A percentile compares a stretch with the other conserved stretches of the same genome.
These are phyloP conservation scores for Opisthograptis luteolata DNA, from an alignment of 2,888 invertebrate genomes.

Conservation along the genomic window DNA sequence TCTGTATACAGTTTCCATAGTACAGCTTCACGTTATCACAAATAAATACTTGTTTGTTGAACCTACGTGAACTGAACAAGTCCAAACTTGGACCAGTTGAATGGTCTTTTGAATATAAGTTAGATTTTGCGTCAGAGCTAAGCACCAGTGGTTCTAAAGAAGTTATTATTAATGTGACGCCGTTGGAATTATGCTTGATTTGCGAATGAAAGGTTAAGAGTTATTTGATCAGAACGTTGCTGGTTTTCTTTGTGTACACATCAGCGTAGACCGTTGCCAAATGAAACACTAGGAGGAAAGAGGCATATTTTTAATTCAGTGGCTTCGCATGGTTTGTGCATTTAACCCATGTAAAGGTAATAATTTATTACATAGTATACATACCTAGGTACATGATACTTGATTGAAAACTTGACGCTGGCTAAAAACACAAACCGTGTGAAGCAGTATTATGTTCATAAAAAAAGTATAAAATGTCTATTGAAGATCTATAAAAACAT, in stretches of 20 bases:
- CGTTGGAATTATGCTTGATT: not conserved
- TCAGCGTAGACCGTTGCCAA: no score
- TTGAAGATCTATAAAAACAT: constrained; percentile 6
- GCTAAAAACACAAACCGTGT: no score
- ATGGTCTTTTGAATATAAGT: constrained; percentile 14
- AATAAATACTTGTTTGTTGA: constrained; percentile 7
- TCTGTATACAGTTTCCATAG: not conserved
- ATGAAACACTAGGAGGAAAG: no score
- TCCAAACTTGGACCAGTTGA: constrained; percentile 14
- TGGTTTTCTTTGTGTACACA: not conserved
- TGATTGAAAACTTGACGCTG: no score
- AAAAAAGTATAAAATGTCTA: no score
- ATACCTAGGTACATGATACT: no score
- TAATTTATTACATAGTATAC: no score
- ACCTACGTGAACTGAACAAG: constrained; percentile 4
- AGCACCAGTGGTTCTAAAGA: constrained; percentile 11
- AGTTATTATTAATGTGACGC: constrained; percentile 11
- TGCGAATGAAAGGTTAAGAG: constrained; percentile 8
- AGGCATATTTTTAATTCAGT: no score
- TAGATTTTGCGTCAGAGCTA: constrained; percentile 13
- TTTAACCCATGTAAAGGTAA: no score
- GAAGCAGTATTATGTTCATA: no score
- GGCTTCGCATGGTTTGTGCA: no score
- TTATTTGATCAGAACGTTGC: not conserved
- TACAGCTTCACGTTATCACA: not conserved